Conservation (phyloP, 2,113 vertebrate species). For the Okapia johnstoni region DNA sequence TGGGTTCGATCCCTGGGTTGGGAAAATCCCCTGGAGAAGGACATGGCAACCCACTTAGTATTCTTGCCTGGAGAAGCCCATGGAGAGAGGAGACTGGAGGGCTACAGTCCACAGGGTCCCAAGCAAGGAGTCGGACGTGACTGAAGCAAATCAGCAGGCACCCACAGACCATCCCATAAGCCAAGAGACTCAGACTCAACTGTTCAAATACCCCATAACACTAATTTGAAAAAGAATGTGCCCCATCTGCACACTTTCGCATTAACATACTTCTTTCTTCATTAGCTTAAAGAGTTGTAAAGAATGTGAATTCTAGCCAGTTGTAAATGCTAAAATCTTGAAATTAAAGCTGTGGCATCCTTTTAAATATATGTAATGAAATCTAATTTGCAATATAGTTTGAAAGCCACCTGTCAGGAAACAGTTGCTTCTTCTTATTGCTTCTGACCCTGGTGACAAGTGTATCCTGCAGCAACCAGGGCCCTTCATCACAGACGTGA, state of each 20-base stretch:
- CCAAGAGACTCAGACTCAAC: not conserved
- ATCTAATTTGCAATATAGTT: not conserved
- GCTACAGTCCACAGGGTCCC: not conserved
- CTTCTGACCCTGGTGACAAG: not conserved
- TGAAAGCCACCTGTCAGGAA: not conserved
- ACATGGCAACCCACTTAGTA: not conserved
- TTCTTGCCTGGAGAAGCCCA: not conserved
- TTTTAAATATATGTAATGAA: not conserved
- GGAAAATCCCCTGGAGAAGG: not conserved
- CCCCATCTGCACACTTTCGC: not conserved
- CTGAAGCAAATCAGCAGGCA: not conserved
- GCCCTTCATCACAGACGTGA: not conserved
- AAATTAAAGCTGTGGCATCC: not conserved
- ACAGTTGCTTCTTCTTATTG: not conserved
- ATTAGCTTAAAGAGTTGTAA: not conserved
- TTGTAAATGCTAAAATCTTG: not conserved
- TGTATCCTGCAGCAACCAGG: not conserved
- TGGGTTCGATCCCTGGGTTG: not conserved
- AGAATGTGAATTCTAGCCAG: not conserved
- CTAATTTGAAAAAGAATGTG: not conserved
- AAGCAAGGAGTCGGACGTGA: not conserved
- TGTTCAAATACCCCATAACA: not conserved
- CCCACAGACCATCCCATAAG: not conserved
- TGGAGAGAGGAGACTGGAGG: not conserved
- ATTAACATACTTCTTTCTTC: not conserved